These are phyloP conservation scores for Porites australiensis DNA, from an alignment of 64 coral and sea anemone species.

Conservation along the genomic window DNA sequence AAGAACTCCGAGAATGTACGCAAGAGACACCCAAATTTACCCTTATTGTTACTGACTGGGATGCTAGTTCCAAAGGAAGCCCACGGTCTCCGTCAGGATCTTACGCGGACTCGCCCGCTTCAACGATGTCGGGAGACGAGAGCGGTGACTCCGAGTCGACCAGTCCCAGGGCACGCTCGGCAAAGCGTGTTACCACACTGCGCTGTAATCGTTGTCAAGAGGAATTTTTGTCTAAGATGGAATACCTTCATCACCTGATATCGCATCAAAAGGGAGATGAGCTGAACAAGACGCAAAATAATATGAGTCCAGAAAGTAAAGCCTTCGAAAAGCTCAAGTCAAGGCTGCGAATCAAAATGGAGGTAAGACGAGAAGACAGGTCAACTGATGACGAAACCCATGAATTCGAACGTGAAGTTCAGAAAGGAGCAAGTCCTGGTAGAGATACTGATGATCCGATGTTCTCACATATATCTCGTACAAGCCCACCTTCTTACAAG, in stretches of 20 bases:
- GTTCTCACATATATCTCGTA: background rate
- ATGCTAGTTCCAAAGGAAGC: slow-evolving; percentile 8
- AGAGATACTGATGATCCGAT: background rate
- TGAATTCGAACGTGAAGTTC: background rate
- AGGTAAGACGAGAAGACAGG: background rate
- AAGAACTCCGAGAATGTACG: background rate
- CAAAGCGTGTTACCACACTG: slow-evolving; percentile 50
- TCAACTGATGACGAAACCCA: slow-evolving; percentile 8
- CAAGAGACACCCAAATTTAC: background rate
- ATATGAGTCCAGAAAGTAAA: slow-evolving; percentile 52
- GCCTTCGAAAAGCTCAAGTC: slow-evolving; percentile 41
- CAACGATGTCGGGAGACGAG: slow-evolving; percentile 13
- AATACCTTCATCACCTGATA: slow-evolving; percentile 91
- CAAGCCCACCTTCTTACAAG: background rate
- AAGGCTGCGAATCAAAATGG: slow-evolving; percentile 20
- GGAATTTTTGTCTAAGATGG: slow-evolving; percentile 89
- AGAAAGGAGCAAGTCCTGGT: background rate
- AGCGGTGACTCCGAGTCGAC: slow-evolving; percentile 23
- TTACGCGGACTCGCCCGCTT: background rate
- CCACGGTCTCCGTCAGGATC: slow-evolving; percentile 10
- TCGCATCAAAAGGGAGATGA: slow-evolving; percentile 81
- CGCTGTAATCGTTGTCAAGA: slow-evolving; percentile 88
- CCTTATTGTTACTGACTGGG: background rate
- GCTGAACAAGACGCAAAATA: background rate
- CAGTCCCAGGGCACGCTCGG: background rate